Conservation (phyloP, 2,113 vertebrate species). For the Podarcis raffonei region DNA sequence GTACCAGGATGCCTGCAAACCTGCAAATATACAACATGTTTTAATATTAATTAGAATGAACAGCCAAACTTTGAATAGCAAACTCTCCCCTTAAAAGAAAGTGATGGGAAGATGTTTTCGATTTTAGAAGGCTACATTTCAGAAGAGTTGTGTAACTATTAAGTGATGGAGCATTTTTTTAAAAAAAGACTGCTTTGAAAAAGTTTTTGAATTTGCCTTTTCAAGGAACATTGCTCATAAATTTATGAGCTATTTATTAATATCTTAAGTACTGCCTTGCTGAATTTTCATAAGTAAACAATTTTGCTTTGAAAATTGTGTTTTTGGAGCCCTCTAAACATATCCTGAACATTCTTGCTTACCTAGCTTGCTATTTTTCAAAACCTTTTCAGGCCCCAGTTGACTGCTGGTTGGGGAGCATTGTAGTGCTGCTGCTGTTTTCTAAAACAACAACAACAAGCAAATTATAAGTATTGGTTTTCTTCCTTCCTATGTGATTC, state of each 20-base stretch:
- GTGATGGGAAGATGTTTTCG: not conserved
- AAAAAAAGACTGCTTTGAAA: not conserved
- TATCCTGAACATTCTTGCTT: not conserved
- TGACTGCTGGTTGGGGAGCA: not conserved
- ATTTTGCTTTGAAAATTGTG: not conserved
- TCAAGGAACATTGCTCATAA: not conserved
- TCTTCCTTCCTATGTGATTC: not conserved
- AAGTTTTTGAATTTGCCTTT: not conserved
- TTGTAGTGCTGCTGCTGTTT: not conserved
- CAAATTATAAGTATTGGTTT: not conserved
- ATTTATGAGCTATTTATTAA: not conserved
- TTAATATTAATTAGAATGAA: slow-evolving; percentile 11
- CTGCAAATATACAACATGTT: not conserved
- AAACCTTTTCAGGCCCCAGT: not conserved
- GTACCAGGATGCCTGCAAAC: not conserved
- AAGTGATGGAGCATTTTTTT: not conserved
- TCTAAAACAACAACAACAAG: not conserved
- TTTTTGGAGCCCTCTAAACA: not conserved
- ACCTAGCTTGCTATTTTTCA: not conserved
- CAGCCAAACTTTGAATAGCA: not conserved
- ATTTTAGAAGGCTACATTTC: not conserved
- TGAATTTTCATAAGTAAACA: not conserved
- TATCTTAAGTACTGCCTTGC: not conserved
- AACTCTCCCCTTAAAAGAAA: not conserved
- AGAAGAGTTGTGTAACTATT: not conserved